Evolutionary conservation across 1,140 invertebrate species (phyloP).

Genomic region (Fopius arisanus): DNA sequence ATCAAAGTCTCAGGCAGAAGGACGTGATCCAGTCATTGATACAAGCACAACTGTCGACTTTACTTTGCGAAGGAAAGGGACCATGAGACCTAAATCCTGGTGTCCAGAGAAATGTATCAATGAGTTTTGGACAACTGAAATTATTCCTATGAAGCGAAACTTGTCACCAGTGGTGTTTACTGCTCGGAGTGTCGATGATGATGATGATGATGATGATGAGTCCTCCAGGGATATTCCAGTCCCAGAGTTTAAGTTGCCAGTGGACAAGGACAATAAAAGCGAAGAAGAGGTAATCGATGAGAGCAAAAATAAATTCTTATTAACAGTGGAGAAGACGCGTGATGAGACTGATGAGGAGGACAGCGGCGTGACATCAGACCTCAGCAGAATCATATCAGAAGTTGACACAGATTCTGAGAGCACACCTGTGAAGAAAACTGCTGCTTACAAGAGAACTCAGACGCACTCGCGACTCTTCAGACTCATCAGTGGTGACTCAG

Average conservation of each 20-base stretch:
- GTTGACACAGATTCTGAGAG: conserved; percentile 72
- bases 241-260: conserved; percentile 26
- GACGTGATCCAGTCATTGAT: neutral
- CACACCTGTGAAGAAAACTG: conserved; percentile 66
- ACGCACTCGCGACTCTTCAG: conserved; percentile 77
- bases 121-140: conserved; percentile 38
- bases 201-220: neutral
- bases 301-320: neutral
- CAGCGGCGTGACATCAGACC: conserved; percentile 76
- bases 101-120: conserved; percentile 31
- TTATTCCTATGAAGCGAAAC: neutral
- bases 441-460: conserved; percentile 72
- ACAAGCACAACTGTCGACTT: conserved; percentile 33
- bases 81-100: conserved; percentile 25
- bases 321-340: conserved; percentile 24
- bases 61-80: conserved; percentile 28
- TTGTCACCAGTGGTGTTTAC: neutral
- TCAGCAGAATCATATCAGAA: conserved; percentile 75
- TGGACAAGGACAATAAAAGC: conserved; percentile 25
- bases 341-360: conserved; percentile 72
- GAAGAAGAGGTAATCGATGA: neutral
- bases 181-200: neutral
- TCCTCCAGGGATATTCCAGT: neutral
- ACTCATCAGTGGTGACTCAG: conserved; percentile 70
- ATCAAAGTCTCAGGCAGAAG: conserved; percentile 51